These are phyloP conservation scores for Cephonodes hylas DNA, from an alignment of 2,888 invertebrate species.

Conservation along the genomic window DNA sequence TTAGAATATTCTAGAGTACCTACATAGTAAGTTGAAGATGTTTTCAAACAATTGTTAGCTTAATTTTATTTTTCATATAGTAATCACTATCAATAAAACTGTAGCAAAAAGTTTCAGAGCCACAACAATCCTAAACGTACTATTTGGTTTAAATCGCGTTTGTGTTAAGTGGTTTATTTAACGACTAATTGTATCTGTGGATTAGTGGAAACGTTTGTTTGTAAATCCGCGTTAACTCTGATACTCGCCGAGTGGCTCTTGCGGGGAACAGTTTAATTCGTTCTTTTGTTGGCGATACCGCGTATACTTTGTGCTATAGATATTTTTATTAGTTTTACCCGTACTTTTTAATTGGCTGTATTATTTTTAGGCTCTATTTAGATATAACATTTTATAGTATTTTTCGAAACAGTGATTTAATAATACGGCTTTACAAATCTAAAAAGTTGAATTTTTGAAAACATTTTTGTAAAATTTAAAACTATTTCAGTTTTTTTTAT, in stretches of 20 bases:
- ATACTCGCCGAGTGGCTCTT: neutral
- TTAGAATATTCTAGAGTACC: neutral
- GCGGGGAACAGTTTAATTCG: constrained; percentile 8
- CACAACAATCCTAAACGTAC: constrained; percentile 24
- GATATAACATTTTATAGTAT: no score
- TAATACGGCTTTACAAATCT: no score
- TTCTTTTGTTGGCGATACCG: neutral
- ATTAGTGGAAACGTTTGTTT: constrained; percentile 53
- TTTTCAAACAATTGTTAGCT: no score
- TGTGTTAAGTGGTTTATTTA: constrained; percentile 71
- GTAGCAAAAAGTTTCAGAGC: constrained; percentile 39
- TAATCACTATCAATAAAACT: neutral
- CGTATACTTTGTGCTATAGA: neutral
- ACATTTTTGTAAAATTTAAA: no score
- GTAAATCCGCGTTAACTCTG: constrained; percentile 21
- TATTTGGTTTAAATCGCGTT: constrained; percentile 52
- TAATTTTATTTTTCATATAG: no score
- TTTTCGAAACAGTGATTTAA: no score
- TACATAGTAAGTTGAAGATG: no score
- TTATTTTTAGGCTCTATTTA: no score
- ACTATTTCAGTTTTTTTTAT: no score
- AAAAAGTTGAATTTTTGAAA: no score
- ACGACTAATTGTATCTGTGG: constrained; percentile 64
- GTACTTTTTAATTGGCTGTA: no score
- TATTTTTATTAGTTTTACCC: neutral